These are phyloP conservation scores for Andrena haemorrhoa DNA, from an alignment of 2,888 invertebrate species.

Conservation along the genomic window DNA sequence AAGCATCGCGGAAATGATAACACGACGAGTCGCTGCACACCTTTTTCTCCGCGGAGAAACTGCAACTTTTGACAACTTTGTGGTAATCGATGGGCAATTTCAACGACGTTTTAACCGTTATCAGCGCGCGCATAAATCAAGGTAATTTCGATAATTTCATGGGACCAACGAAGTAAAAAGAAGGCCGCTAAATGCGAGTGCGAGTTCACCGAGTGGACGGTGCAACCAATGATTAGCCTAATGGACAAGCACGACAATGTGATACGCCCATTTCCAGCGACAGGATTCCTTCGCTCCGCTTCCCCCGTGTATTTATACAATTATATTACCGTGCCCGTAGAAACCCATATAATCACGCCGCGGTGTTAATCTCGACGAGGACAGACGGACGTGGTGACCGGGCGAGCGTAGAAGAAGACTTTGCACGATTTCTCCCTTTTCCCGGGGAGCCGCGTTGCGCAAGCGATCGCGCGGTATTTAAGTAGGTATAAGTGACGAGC, in stretches of 20 bases:
- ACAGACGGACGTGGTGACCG: not conserved
- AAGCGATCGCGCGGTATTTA: not conserved
- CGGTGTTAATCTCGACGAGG: slow-evolving; percentile 18
- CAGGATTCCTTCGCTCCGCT: not conserved
- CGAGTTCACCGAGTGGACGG: slow-evolving; percentile 38
- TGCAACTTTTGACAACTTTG: not conserved
- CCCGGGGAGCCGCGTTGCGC: not conserved
- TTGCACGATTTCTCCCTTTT: not conserved
- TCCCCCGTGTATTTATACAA: slow-evolving; percentile 27
- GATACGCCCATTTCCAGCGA: slow-evolving; percentile 61
- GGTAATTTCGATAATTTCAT: slow-evolving; percentile 28
- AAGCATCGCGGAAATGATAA: slow-evolving; percentile 17
- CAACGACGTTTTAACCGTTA: not conserved
- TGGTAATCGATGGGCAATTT: not conserved
- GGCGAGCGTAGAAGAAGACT: not conserved
- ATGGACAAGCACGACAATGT: slow-evolving; percentile 60
- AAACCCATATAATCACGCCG: slow-evolving; percentile 10
- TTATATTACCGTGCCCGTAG: slow-evolving; percentile 17
- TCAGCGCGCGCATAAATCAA: slow-evolving; percentile 12
- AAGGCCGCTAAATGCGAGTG: slow-evolving; percentile 33
- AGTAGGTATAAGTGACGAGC: not conserved
- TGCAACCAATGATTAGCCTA: slow-evolving; percentile 67
- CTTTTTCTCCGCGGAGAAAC: not conserved
- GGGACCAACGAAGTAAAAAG: slow-evolving; percentile 1
- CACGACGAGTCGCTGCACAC: not conserved